Base-by-base conservation (phyloP, 2,797 vertebrate genomes). In the Darevskia mixta region DNA sequence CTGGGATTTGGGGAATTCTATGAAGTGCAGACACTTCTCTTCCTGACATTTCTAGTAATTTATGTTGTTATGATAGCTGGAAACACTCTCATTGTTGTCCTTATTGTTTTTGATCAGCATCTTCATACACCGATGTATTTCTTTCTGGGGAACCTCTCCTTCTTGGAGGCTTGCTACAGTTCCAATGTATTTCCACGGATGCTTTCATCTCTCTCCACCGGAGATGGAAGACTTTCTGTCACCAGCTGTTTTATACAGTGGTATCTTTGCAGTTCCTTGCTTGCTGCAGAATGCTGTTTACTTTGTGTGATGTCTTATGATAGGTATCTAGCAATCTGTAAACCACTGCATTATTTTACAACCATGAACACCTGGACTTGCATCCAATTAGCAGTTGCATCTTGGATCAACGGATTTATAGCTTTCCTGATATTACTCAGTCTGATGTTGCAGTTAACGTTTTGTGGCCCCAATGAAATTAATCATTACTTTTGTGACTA, bases 401-500 rank as follows among this genome's bases (percentile, higher is more conserved):
- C 86, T 41, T 94, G 92, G 90, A 2, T 87, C 43, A 77, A 23
- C 43, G 73, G 18, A 25, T 86, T 27, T 86, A 0, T 86, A 91
- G 10, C 92, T 79, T 1, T 86, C 61, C 1, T 25, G 35, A 61
- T 89, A 35, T 73, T 91, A 89, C 72, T 45, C 75, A 32, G 17
- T 6, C 15, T 88, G 67, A 17, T 84, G 29, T 45, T 79, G 23
- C n/a, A 84, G 29, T 25, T 94, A 11, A 45, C 78, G 0, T 93
- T 92, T 11, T 93, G 91, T 88, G 69, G 67, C 0, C 73, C 91
- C 69, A 91, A 91, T 38, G 58, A n/a, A 88, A 91, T 94, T 8
- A 84, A 92, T 10, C 93, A 93, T 67, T 94, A 92, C 79, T 93
- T 94, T 80, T 95, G 92, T 83, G 95, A 95, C n/a, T 45, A 90